A percentile compares a stretch with the other conserved stretches of the same genome.
phyloP scores from a whole-genome alignment of 2,113 vertebrate genomes.

The Coptodon rendalli region DNA sequence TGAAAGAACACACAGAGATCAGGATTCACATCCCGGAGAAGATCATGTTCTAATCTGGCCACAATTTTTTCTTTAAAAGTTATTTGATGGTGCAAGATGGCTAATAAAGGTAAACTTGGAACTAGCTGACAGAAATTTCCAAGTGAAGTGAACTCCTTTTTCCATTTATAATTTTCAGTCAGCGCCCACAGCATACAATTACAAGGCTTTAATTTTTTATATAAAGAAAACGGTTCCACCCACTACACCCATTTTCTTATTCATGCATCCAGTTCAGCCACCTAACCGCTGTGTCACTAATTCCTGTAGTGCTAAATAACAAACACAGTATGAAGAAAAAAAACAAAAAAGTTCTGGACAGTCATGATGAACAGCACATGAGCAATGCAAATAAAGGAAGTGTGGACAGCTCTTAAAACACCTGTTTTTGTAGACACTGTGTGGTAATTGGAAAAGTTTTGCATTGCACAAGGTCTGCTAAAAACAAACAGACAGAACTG shows the following conservation, averaged over 20 bases:
- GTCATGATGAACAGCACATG: neutral
- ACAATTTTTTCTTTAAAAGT: neutral
- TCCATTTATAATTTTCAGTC: neutral
- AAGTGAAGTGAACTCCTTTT: neutral
- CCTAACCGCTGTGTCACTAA: fast-evolving
- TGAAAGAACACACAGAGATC: neutral
- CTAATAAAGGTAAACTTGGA: fast-evolving
- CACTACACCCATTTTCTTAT: neutral
- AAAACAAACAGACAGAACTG: neutral
- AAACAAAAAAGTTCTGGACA: fast-evolving
- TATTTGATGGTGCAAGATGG: neutral
- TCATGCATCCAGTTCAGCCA: neutral
- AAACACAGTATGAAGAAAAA: neutral
- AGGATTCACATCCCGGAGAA: neutral
- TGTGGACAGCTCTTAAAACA: neutral
- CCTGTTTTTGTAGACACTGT: neutral
- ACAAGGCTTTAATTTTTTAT: fast-evolving
- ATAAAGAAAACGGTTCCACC: neutral
- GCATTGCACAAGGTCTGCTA: neutral
- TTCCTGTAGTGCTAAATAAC: neutral
- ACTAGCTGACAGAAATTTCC: neutral
- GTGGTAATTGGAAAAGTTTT: neutral
- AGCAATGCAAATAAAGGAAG: neutral
- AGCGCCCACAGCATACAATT: neutral
- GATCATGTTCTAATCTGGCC: neutral